Evolutionary conservation across 2,888 invertebrate species (phyloP), one percentile per base, ranked within the genome.

Genomic region (Lithophane leautieri): DNA sequence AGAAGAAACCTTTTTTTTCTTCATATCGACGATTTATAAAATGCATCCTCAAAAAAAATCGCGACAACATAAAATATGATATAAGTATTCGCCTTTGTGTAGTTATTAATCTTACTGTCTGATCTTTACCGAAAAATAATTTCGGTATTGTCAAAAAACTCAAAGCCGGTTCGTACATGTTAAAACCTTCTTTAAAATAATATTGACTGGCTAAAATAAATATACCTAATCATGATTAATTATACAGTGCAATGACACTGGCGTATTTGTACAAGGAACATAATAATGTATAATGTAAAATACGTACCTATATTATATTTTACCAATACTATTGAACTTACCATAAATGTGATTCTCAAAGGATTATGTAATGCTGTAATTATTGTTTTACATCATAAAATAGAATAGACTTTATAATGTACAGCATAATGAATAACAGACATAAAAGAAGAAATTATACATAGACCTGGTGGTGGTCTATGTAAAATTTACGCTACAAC

Each of bases 141-240:
- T 71, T 78, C 52, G 40, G 63, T 65, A 71, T 81, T 71, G 78
- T 81, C 65, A 44, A 84, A 78, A 82, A 85, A 73, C 73, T 78
- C 77, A 82, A 84, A 83, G 74, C 70, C 65, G 34, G 67, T 73
- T 73, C 50, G 82, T 63, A 82, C 73, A 78, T 28, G 73, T 76
- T 81, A 85, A 73, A 85, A 84, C 78, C 74, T 68, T 60, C 78
- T 84, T 84, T 84, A 78, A 84, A 83, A 85, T 83, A 83, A 85
- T 85, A 85, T 83, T 83, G 82, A 69, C 81, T 70, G 85, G 25
- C 82, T 69, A 81, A 83, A 82, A 82, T 85, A 81, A 81, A 83
- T 83, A 81, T 65, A 73, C 52, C 70, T 83, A 84, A 84, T 85
- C 86, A 72, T 85, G 83, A 84, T 84, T 85, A 79, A 84, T 84